Percentiles rank a stretch among this genome's conserved stretches.
Conservation (phyloP, 2,113 vertebrate species). For the Plectropomus leopardus region DNA sequence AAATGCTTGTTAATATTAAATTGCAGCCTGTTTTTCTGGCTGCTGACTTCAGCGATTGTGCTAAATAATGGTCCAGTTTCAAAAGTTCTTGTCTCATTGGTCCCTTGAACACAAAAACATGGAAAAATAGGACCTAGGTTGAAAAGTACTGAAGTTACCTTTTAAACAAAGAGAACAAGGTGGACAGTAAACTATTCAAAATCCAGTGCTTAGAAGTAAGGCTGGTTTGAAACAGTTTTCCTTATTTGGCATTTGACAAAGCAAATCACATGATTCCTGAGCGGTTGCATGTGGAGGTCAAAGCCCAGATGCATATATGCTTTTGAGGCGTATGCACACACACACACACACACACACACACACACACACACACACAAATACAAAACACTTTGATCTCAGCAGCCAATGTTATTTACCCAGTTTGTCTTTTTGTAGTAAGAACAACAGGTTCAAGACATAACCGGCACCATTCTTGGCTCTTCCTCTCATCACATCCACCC, state of each 20-base stretch:
- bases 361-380: constrained; percentile 3
- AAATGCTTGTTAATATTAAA: no score
- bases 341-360: neutral
- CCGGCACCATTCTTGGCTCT: neutral
- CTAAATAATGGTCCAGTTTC: no score
- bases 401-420: neutral
- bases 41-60: no score
- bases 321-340: neutral
- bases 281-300: neutral
- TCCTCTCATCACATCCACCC: constrained; percentile 33
- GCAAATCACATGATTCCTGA: neutral
- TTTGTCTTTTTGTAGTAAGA: constrained; percentile 22
- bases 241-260: neutral
- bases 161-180: neutral
- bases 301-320: neutral
- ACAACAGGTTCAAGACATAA: neutral
- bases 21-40: no score
- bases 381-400: neutral
- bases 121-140: no score
- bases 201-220: neutral
- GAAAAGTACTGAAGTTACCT: no score
- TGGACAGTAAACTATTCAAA: neutral
- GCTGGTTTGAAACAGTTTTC: neutral
- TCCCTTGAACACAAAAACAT: no score
- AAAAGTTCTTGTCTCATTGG: no score